A percentile compares a stretch with the other conserved stretches of the same genome.
phyloP scores from a whole-genome alignment of 2,888 invertebrate species.

The Coleophora flavipennella region DNA sequence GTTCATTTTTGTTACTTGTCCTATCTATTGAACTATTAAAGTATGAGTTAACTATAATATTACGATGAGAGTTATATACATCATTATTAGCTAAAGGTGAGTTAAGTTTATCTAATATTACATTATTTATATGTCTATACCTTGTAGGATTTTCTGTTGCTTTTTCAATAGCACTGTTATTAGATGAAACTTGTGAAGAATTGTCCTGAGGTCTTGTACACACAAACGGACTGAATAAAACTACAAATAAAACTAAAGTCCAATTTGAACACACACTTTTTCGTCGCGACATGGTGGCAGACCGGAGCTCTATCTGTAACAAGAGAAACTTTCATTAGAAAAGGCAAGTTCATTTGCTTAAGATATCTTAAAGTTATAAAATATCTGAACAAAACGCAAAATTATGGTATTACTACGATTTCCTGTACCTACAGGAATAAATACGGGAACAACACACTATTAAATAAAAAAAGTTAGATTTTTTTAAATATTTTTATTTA shows the following conservation, averaged over 20 bases:
- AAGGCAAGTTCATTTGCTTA: background rate
- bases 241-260: conserved; percentile 60
- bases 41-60: background rate
- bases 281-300: conserved; percentile 49
- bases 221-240: conserved; percentile 44
- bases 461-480: no score
- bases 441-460: no score
- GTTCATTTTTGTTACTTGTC: background rate
- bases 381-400: no score
- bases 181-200: conserved; percentile 15
- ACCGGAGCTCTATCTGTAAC: conserved; percentile 53
- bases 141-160: conserved; percentile 46
- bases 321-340: conserved; percentile 20
- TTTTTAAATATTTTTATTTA: no score
- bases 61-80: background rate
- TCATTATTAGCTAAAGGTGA: conserved; percentile 27
- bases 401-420: no score
- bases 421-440: no score
- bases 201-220: conserved; percentile 51
- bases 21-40: background rate
- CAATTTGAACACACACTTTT: conserved; percentile 56
- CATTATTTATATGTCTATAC: conserved; percentile 45
- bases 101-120: conserved; percentile 22
- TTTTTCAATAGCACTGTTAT: conserved; percentile 32
- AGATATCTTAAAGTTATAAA: no score